These are phyloP conservation scores for Aldrovandia affinis DNA, from an alignment of 2,797 vertebrate genomes.

Conservation along the genomic window DNA sequence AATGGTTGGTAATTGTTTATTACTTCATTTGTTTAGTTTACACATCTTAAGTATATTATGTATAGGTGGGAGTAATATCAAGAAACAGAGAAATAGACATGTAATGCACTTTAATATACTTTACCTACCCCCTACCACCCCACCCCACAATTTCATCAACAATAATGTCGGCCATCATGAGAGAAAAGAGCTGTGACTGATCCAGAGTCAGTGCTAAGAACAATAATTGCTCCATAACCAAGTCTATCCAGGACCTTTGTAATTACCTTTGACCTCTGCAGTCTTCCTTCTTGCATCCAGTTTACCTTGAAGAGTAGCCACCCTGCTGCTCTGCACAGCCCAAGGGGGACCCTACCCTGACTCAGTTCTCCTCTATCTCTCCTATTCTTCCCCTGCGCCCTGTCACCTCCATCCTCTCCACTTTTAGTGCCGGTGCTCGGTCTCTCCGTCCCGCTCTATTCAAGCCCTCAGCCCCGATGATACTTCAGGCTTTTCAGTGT, in stretches of 20 bases:
- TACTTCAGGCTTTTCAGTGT: neutral
- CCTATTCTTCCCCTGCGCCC: neutral
- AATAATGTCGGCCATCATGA: neutral
- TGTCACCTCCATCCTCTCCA: neutral
- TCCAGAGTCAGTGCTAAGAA: no score
- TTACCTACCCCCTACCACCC: no score
- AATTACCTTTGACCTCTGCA: constrained; percentile 13
- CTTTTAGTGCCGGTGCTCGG: neutral
- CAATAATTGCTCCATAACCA: neutral
- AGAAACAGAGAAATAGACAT: no score
- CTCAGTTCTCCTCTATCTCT: neutral
- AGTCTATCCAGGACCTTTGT: neutral
- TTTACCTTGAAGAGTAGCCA: neutral
- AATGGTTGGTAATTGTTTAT: neutral
- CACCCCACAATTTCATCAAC: no score
- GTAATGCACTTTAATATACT: no score
- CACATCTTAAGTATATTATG: neutral
- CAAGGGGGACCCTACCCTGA: neutral
- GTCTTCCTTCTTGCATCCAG: neutral
- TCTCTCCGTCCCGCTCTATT: neutral
- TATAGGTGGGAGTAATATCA: no score
- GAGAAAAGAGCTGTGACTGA: no score
- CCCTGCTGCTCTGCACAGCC: neutral
- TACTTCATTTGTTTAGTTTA: neutral
- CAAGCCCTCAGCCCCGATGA: neutral